Evolutionary conservation across 1,140 invertebrate species (phyloP), one percentile per base, ranked within the genome.

Genomic region (Hyphantria cunea): DNA sequence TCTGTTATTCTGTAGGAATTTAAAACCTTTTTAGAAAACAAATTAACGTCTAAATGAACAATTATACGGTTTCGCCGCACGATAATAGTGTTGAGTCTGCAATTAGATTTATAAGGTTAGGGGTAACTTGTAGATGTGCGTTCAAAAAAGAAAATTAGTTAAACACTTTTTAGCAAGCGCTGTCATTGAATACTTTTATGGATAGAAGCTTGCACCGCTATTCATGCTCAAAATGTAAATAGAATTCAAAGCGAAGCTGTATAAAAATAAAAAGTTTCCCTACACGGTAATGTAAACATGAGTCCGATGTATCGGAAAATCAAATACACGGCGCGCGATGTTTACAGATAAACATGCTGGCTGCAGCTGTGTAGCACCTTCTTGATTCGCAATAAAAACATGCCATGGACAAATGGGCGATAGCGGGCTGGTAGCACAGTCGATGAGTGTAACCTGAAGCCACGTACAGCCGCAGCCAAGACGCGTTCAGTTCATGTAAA

Each of bases 301-400:
- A 50, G 54, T 44, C 56, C 62, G 59, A 76, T 69, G 68, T 76
- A 78, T 78, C 64, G 64, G 72, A 74, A 78, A 78, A 72, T 67
- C 73, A 75, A 80, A 80, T 66, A 76, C 58, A 67, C 64, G 48
- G 63, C 66, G 68, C 47, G 68, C 59, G 54, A 73, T 74, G 78
- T 83, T 79, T 70, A 71, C 70, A 80, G 80, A 82, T 83, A 82
- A 83, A 78, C 73, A 76, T n/a, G n/a, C n/a, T n/a, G 32, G 64
- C 54, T 72, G 76, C 84, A 86, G 85, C 82, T 82, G 75, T 80
- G 80, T 82, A 81, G 73, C 72, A 71, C 68, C 64, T 80, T 68
- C 80, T 84, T 86, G 84, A 90, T 86, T 86, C 70, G 72, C 70
- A 82, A 75, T 78, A 77, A 87, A 87, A 90, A 86, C 82, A 86